Percentiles rank a stretch among this genome's conserved stretches.
phyloP scores from a whole-genome alignment of 2,113 vertebrate genomes.

The Hepsetus odoe region DNA sequence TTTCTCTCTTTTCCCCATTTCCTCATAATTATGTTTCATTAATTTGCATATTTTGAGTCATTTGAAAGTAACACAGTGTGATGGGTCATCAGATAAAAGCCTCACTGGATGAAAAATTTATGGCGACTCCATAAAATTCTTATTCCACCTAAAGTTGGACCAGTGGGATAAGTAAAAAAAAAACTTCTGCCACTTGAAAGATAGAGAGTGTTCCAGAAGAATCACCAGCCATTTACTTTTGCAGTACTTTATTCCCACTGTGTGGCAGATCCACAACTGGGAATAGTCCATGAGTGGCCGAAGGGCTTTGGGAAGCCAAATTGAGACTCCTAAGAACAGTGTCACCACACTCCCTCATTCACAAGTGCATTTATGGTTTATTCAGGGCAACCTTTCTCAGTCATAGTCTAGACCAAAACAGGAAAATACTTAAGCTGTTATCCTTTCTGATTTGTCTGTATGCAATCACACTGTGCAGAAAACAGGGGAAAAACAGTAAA shows the following conservation, averaged over 20 bases:
- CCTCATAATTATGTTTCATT: background rate
- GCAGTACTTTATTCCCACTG: constrained; percentile 58
- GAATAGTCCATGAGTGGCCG: constrained; percentile 66
- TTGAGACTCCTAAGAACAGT: constrained; percentile 63
- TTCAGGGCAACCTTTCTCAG: constrained; percentile 73
- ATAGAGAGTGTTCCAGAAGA: constrained; percentile 46
- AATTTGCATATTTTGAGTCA: constrained; percentile 30
- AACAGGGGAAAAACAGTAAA: constrained; percentile 76
- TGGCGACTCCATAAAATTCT: constrained; percentile 59
- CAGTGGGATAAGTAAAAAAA: constrained; percentile 29
- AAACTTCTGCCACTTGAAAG: constrained; percentile 65
- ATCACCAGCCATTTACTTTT: background rate
- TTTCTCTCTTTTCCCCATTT: background rate
- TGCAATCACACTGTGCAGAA: constrained; percentile 65
- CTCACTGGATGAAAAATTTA: constrained; percentile 68
- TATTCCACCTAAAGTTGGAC: constrained; percentile 63
- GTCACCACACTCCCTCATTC: constrained; percentile 65
- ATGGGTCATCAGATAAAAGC: constrained; percentile 41
- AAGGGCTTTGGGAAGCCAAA: constrained; percentile 63
- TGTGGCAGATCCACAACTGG: constrained; percentile 64
- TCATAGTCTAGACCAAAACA: constrained; percentile 58
- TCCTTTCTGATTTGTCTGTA: constrained; percentile 74
- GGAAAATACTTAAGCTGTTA: constrained; percentile 57
- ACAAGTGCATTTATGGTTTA: constrained; percentile 68
- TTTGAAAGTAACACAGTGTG: constrained; percentile 37